phyloP scores from a whole-genome alignment of 1,140 invertebrate species.

The Phthorimaea operculella region DNA sequence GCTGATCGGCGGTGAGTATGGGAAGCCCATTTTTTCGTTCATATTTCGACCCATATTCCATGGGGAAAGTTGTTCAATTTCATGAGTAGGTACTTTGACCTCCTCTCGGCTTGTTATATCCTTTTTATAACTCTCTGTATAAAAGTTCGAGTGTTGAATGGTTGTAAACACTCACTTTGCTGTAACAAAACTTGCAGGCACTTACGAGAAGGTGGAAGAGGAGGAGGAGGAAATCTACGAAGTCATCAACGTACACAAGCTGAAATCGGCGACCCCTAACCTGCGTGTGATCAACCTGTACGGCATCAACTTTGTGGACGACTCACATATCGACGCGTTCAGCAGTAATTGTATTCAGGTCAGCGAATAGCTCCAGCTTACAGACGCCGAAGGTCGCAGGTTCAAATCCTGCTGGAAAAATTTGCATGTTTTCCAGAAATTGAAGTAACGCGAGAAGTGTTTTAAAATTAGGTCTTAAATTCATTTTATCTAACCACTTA shows the following conservation, averaged over 20 bases:
- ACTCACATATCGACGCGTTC: constrained; percentile 98
- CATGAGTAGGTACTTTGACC: no score
- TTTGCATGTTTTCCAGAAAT: no score
- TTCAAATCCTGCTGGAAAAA: background rate
- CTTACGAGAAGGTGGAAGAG: constrained; percentile 98
- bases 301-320: constrained; percentile 98
- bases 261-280: constrained; percentile 97
- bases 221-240: constrained; percentile 99
- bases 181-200: constrained; percentile 72
- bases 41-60: no score
- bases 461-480: background rate
- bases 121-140: no score
- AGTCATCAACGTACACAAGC: constrained; percentile 98
- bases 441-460: no score
- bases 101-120: no score
- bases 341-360: constrained; percentile 92
- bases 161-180: no score
- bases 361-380: constrained; percentile 6
- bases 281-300: constrained; percentile 95
- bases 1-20: no score
- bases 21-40: no score
- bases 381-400: background rate
- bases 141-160: no score
- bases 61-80: no score
- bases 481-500: no score